Evolutionary conservation across 2,113 vertebrate species (phyloP), one percentile per base, ranked within the genome.

Genomic region (Quiscalus mexicanus): DNA sequence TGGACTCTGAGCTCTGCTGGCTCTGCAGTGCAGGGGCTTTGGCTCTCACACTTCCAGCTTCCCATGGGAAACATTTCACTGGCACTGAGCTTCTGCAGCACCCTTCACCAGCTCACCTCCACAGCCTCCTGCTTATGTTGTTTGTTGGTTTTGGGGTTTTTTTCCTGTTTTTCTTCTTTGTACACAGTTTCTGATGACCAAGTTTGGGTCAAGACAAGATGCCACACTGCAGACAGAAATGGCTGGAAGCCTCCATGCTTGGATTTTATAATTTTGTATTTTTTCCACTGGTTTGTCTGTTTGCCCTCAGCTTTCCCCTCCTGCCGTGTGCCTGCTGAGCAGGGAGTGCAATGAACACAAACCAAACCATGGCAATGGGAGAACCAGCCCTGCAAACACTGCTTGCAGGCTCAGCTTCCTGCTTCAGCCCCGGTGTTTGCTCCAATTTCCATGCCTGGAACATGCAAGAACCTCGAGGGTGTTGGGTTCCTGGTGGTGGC

Each of bases 401-500:
- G 19, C 31, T 53, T 35, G 7, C 30, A 56, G 73, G 20, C 20
- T 23, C 19, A 75, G 19, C 45, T 13, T 12, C 33, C 10, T 41
- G 27, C 19, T 62, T 41, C 65, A 45, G 83, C 21, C 27, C 10
- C 9, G 4, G 9, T 1, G 21, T 56, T 62, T 69, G 30, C 30
- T 83, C 25, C 9, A 2, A 4, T 76, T 80, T 67, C 77, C 35
- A 22, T 22, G 11, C 13, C 83, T 23, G 35, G 44, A 94, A 33
- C 44, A 17, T 5, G 15, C 12, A 11, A 56, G 88, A 87, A 39
- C 27, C 23, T 44, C 24, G 49, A 59, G 39, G 22, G 8, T 1
- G 0, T 8, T 50, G 22, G 11, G 23, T 20, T 16, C 14, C 13
- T 1, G 0, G 55, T 24, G 10, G 2, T 55, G 58, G 19, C 30